These are phyloP conservation scores for Alligator sinensis DNA, from an alignment of 2,113 vertebrate species.

Conservation along the genomic window DNA sequence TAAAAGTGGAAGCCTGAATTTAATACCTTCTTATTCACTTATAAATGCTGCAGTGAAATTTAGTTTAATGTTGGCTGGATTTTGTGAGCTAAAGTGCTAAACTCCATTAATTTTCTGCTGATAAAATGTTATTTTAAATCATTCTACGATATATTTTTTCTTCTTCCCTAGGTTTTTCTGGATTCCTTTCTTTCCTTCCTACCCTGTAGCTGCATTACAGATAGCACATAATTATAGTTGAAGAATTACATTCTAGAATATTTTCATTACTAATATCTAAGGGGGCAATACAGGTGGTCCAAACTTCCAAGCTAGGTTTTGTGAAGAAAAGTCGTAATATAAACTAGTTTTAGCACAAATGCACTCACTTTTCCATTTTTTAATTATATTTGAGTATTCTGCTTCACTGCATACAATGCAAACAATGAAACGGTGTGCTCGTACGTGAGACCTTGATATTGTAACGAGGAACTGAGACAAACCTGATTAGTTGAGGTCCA, in stretches of 20 bases:
- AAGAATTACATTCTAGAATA: constrained; percentile 30
- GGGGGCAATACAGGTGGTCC: background rate
- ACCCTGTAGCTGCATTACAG: constrained; percentile 41
- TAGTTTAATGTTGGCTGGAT: constrained; percentile 22
- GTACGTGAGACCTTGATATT: background rate
- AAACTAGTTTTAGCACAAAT: background rate
- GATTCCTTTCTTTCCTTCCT: constrained; percentile 42
- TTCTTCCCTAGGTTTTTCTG: constrained; percentile 41
- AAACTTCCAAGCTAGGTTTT: background rate
- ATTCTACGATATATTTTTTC: constrained; percentile 64
- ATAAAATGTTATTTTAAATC: constrained; percentile 72
- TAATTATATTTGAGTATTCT: background rate
- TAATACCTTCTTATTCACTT: constrained; percentile 24
- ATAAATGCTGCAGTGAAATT: constrained; percentile 46
- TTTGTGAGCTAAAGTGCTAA: constrained; percentile 57
- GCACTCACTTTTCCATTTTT: constrained; percentile 48
- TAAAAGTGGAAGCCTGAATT: constrained; percentile 41
- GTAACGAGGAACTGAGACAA: constrained; percentile 19
- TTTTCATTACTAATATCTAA: constrained; percentile 64
- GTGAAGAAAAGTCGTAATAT: background rate
- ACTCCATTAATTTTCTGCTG: constrained; percentile 70
- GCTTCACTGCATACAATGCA: constrained; percentile 34
- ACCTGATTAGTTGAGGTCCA: constrained; percentile 20
- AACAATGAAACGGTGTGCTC: constrained; percentile 35
- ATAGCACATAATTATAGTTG: background rate